Conservation (phyloP, 2,113 vertebrate genomes). For the Neotragus pygmaeus region DNA sequence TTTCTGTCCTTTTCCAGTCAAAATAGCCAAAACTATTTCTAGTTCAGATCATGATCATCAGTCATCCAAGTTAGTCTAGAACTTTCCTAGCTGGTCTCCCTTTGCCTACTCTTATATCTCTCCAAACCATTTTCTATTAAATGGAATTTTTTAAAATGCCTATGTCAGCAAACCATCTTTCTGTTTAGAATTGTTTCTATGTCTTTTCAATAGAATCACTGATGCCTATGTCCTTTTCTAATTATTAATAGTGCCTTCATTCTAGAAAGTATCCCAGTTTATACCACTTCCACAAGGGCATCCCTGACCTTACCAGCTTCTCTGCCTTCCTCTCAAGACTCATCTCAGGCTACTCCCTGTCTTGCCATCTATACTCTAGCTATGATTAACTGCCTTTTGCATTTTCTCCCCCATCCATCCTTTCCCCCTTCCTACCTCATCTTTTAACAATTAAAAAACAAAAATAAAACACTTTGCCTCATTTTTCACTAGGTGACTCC, state of each 20-base stretch:
- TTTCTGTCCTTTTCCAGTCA: background rate
- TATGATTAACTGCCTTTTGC: background rate
- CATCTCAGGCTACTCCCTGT: background rate
- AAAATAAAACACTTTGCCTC: background rate
- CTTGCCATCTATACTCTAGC: background rate
- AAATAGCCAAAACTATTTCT: background rate
- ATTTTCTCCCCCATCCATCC: background rate
- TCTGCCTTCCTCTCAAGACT: background rate
- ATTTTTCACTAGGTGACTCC: background rate
- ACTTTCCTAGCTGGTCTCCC: background rate
- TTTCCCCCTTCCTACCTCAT: background rate
- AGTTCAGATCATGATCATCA: background rate
- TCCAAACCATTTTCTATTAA: background rate
- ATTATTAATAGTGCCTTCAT: background rate
- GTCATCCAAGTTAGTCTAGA: background rate
- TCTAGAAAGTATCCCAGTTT: background rate
- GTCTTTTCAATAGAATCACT: background rate
- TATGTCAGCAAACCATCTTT: background rate
- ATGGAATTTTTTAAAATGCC: background rate
- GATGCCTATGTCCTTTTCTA: background rate
- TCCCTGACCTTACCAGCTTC: background rate
- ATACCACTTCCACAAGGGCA: background rate
- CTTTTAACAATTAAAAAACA: background rate
- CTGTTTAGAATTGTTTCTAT: background rate
- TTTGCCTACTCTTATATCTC: background rate